These are phyloP conservation scores for Rhagium mordax DNA, from an alignment of 2,888 invertebrate species.

Conservation along the genomic window DNA sequence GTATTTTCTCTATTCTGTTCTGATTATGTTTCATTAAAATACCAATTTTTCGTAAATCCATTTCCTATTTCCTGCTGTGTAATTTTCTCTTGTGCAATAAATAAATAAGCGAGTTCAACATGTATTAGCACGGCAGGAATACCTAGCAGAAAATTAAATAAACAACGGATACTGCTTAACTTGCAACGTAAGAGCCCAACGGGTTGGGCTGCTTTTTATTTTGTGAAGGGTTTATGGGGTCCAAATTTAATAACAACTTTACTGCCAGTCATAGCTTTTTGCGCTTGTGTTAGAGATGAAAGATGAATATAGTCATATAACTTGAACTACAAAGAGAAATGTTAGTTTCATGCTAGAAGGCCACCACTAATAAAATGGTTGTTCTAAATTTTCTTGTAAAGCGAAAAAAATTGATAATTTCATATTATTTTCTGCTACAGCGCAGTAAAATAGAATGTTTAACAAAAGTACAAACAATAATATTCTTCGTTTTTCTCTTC, in stretches of 20 bases:
- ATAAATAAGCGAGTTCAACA: too few relatives aligned
- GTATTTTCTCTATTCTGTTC: too few relatives aligned
- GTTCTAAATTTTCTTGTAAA: not conserved
- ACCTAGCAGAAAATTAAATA: slow-evolving; percentile 10
- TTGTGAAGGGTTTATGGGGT: slow-evolving; percentile 1
- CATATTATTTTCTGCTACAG: too few relatives aligned
- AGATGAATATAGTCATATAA: not conserved
- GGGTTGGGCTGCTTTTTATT: not conserved
- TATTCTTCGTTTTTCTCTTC: not conserved
- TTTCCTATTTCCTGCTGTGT: too few relatives aligned
- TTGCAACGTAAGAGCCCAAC: not conserved
- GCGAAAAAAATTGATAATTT: too few relatives aligned
- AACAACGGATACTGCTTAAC: not conserved
- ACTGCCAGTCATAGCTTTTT: slow-evolving; percentile 26
- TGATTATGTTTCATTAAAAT: too few relatives aligned
- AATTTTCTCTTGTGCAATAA: too few relatives aligned
- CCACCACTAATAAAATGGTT: not conserved
- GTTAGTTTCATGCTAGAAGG: not conserved
- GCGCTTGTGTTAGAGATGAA: slow-evolving; percentile 15
- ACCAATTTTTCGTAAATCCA: too few relatives aligned
- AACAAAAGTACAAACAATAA: too few relatives aligned
- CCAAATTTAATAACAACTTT: slow-evolving; percentile 45
- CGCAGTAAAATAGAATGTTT: too few relatives aligned
- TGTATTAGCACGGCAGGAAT: too few relatives aligned
- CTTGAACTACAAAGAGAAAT: not conserved